A percentile compares a stretch with the other conserved stretches of the same genome.
Conservation (phyloP, 2,888 invertebrate genomes). For the Mesorhabditis spiculigera region DNA sequence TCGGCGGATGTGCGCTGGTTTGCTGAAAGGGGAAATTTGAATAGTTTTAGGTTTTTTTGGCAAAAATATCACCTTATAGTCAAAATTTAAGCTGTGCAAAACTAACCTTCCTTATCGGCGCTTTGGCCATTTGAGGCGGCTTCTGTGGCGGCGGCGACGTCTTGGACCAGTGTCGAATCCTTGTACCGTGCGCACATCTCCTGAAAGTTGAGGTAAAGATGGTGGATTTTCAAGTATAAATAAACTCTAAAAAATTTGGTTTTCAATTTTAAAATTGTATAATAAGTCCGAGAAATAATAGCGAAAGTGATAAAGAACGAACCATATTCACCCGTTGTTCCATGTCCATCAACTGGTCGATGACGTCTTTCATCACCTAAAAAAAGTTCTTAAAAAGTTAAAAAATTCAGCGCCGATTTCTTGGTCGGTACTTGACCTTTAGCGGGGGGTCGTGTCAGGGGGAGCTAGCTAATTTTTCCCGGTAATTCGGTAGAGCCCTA, state of each 20-base stretch:
- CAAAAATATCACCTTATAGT: no score
- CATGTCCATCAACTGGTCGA: slow-evolving; percentile 54
- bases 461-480: no score
- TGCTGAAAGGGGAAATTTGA: no score
- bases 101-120: no score
- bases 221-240: background rate
- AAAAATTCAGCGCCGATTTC: no score
- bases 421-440: no score
- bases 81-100: no score
- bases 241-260: no score
- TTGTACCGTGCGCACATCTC: slow-evolving; percentile 47
- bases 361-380: slow-evolving; percentile 28
- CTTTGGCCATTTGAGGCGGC: no score
- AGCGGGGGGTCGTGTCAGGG: no score
- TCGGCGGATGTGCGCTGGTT: slow-evolving; percentile 46
- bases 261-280: background rate
- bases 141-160: slow-evolving; percentile 6
- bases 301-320: background rate
- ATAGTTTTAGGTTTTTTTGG: no score
- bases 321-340: slow-evolving; percentile 45
- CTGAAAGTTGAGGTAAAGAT: slow-evolving; percentile 13
- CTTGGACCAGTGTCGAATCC: slow-evolving; percentile 28
- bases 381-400: background rate
- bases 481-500: no score
- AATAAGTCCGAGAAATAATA: background rate